Evolutionary conservation across 2,797 vertebrate species (phyloP).

Genomic region (Dendrocincla tyrannina): DNA sequence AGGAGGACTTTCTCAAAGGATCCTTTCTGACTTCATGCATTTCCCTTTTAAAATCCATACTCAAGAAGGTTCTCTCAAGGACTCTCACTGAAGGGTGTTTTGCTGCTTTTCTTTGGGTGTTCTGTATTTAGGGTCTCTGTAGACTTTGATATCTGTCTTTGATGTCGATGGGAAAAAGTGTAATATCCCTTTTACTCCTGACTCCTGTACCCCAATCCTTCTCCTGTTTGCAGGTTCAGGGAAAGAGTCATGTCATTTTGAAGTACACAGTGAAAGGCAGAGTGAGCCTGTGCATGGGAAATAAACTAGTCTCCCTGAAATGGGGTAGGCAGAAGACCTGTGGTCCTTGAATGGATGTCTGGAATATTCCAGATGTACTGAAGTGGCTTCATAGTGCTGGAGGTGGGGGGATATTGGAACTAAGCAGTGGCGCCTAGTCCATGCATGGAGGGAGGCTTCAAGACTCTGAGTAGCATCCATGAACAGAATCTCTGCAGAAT

Average conservation of each 20-base stretch:
- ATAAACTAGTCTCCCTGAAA: neutral
- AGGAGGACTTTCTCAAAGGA: neutral
- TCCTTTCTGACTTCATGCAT: neutral
- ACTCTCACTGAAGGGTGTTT: neutral
- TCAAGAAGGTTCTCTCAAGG: neutral
- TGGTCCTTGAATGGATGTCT: neutral
- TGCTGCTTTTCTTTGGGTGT: neutral
- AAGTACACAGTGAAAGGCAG: neutral
- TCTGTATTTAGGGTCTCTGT: neutral
- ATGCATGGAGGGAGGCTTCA: neutral
- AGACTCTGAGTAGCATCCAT: neutral
- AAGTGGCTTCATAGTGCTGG: neutral
- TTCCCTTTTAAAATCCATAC: neutral
- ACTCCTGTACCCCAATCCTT: neutral
- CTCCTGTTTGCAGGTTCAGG: neutral
- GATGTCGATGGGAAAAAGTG: neutral
- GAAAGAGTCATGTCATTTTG: neutral
- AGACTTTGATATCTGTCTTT: neutral
- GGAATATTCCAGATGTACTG: neutral
- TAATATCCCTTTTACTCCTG: neutral
- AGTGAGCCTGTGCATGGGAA: neutral
- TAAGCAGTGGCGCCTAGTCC: neutral
- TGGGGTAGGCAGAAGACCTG: neutral
- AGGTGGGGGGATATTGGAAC: accelerated
- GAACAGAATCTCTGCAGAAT: neutral